phyloP scores from a whole-genome alignment of 2,888 invertebrate species.

The Noctua comes region DNA sequence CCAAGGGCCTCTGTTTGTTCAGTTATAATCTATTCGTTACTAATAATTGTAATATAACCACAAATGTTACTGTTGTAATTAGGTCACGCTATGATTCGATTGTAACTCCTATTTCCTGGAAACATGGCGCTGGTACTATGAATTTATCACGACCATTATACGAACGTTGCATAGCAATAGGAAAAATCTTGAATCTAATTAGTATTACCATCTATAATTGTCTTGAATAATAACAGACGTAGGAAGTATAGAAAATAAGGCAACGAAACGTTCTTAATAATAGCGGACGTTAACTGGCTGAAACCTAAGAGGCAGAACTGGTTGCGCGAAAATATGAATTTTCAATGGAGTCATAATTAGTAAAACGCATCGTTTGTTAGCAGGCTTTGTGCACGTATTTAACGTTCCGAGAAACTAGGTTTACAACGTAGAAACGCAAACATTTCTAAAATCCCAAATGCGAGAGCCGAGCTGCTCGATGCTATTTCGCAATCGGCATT shows the following conservation, averaged over 20 bases:
- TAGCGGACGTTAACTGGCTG: slow-evolving; percentile 36
- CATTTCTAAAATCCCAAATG: slow-evolving; percentile 85
- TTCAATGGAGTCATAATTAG: slow-evolving; percentile 60
- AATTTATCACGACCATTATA: slow-evolving; percentile 72
- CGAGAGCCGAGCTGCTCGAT: slow-evolving; percentile 74
- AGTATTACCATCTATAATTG: slow-evolving; percentile 61
- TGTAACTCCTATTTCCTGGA: slow-evolving; percentile 75
- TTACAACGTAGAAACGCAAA: slow-evolving; percentile 86
- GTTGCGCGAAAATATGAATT: slow-evolving; percentile 57
- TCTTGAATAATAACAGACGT: slow-evolving; percentile 53
- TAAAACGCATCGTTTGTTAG: slow-evolving; percentile 61
- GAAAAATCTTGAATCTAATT: slow-evolving; percentile 68
- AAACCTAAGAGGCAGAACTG: slow-evolving; percentile 31
- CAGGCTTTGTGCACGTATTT: slow-evolving; percentile 67
- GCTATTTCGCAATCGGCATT: slow-evolving; percentile 84
- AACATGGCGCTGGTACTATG: slow-evolving; percentile 69
- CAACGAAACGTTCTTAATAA: slow-evolving; percentile 34
- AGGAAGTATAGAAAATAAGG: slow-evolving; percentile 58
- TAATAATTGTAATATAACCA: slow-evolving; percentile 68
- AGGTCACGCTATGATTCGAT: slow-evolving; percentile 73
- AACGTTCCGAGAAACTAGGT: slow-evolving; percentile 83
- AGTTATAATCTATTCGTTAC: slow-evolving; percentile 70
- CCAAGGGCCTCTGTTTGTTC: slow-evolving; percentile 71
- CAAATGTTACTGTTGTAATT: slow-evolving; percentile 69
- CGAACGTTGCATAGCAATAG: slow-evolving; percentile 65